phyloP scores from a whole-genome alignment of 1,140 invertebrate species.

The Gerris buenoi region DNA sequence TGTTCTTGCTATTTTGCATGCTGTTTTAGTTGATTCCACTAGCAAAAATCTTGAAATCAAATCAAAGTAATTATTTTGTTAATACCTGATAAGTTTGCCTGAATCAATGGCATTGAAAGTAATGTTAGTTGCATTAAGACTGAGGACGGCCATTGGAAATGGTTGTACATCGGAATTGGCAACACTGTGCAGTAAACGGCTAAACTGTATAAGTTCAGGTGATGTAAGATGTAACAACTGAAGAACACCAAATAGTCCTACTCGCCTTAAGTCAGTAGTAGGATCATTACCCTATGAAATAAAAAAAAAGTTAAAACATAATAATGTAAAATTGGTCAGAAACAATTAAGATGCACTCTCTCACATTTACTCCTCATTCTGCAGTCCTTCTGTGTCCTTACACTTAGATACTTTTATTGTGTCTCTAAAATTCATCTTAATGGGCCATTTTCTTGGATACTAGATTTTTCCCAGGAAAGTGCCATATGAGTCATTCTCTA shows the following conservation, averaged over 20 bases:
- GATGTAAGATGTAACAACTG: conserved; percentile 35
- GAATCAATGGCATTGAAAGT: conserved; percentile 35
- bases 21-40: neutral
- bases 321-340: no score
- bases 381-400: no score
- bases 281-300: conserved; percentile 36
- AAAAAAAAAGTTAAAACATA: no score
- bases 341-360: no score
- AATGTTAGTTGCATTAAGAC: conserved; percentile 40
- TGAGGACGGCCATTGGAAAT: conserved; percentile 41
- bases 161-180: conserved; percentile 36
- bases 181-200: conserved; percentile 34
- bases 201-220: conserved; percentile 29
- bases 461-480: no score
- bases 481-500: no score
- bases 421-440: no score
- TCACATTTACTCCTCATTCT: no score
- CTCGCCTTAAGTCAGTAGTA: conserved; percentile 38
- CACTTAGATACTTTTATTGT: no score
- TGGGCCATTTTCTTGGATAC: no score
- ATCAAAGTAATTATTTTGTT: neutral
- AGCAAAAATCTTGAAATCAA: neutral
- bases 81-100: conserved; percentile 36
- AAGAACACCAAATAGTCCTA: conserved; percentile 37
- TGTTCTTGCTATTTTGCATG: neutral